Evolutionary conservation across 2,797 vertebrate genomes (phyloP), one percentile per base, ranked within the genome.

Genomic region (Molothrus aeneus): DNA sequence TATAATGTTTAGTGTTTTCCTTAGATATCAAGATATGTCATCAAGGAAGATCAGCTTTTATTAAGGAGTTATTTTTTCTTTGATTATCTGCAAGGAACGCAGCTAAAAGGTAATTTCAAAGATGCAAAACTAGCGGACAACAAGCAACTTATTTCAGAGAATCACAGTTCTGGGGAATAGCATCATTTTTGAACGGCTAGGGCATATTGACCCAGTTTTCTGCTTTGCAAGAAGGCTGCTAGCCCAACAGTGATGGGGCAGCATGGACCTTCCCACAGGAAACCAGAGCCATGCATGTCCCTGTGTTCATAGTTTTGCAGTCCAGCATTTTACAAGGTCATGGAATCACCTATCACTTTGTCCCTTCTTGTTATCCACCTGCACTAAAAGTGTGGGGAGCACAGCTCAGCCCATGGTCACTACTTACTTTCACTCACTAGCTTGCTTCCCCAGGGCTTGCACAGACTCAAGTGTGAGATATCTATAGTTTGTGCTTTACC

Each of bases 221-320:
- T 68, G 6, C 34, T 75, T 61, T 63, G 26, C n/a, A 61, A 47
- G 26, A 66, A 65, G 73, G 40, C 18, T 34, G 17, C 20, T 34
- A 38, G 24, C 17, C 20, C 38, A 47, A 26, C 10, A 38, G 17
- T 11, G 26, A 40, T 21, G 4, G 11, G 32, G 50, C 14, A 56
- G 19, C 1, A 0, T 9, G 7, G 34, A 29, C 14, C 7, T 71
- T 86, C 20, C 26, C 7, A 1, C 1, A 2, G 24, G 20, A 89
- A 26, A 73, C 13, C 53, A 83, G 42, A 87, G 19, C 17, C 61
- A 20, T 26, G 28, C 2, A 2, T 6, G 10, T 50, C 26, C 54
- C 42, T 12, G 1, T 25, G 28, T 11, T 25, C 50, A 29, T 0
- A 0, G 24, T 21, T 34, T 12, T 57, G 66, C 61, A 84, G 50